These are phyloP conservation scores for Brachionichthys hirsutus DNA, from an alignment of 2,113 vertebrate species.

Conservation along the genomic window DNA sequence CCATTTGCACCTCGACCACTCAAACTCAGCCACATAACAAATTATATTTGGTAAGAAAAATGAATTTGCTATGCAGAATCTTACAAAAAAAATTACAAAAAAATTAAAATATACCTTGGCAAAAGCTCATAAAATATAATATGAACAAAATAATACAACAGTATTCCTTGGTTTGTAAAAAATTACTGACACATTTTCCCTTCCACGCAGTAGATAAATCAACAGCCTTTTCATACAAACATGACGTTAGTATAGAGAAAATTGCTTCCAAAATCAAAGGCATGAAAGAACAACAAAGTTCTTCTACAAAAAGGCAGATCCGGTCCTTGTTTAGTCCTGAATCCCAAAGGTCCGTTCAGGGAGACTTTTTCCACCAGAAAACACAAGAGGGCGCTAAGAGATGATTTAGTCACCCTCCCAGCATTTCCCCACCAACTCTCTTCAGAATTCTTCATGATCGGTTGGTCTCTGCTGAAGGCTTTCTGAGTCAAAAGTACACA, in stretches of 20 bases:
- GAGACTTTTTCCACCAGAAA: slow-evolving; percentile 15
- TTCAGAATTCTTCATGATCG: slow-evolving; percentile 3
- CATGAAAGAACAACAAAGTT: slow-evolving; percentile 71
- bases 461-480: slow-evolving; percentile 24
- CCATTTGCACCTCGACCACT: slow-evolving; percentile 4
- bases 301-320: slow-evolving; percentile 54
- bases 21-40: slow-evolving; percentile 67
- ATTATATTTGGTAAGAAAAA: slow-evolving; percentile 87
- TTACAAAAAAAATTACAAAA: slow-evolving; percentile 89
- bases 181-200: slow-evolving; percentile 69
- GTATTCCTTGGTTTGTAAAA: slow-evolving; percentile 90
- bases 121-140: slow-evolving; percentile 93
- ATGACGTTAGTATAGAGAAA: slow-evolving; percentile 31
- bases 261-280: slow-evolving; percentile 69
- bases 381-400: slow-evolving; percentile 76
- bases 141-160: slow-evolving; percentile 76
- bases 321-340: slow-evolving; percentile 41
- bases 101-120: slow-evolving; percentile 93
- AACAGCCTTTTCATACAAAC: slow-evolving; percentile 76
- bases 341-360: slow-evolving; percentile 2
- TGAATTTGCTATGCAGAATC: slow-evolving; percentile 79
- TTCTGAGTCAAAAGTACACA: slow-evolving; percentile 41
- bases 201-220: slow-evolving; percentile 77
- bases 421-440: neutral
- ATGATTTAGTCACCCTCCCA: slow-evolving; percentile 1